Percentiles rank a stretch among this genome's conserved stretches.
phyloP scores from a whole-genome alignment of 2,797 vertebrate species.

The Crenuchus spilurus region DNA sequence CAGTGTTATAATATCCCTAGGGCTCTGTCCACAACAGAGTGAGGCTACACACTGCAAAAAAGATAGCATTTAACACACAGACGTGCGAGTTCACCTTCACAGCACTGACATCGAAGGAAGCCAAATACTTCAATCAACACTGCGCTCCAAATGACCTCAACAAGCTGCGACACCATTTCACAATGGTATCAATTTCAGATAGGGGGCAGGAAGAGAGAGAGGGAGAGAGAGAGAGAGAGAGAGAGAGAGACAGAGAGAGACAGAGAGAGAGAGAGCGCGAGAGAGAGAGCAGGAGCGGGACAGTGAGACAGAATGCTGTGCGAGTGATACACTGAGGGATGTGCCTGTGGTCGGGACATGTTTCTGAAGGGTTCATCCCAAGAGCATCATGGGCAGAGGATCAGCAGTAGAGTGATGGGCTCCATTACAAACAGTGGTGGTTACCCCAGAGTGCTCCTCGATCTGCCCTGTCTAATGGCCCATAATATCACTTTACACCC shows the following conservation, averaged over 20 bases:
- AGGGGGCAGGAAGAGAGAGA: background rate
- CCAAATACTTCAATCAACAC: constrained; percentile 51
- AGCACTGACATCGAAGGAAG: constrained; percentile 35
- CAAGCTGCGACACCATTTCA: constrained; percentile 47
- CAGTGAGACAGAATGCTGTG: background rate
- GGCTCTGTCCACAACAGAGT: constrained; percentile 25
- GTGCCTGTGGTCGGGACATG: constrained; percentile 24
- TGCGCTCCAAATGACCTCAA: constrained; percentile 47
- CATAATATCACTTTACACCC: constrained; percentile 79
- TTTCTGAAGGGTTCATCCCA: constrained; percentile 32
- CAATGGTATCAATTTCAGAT: constrained; percentile 52
- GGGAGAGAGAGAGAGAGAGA: too few relatives aligned
- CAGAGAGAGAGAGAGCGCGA: background rate
- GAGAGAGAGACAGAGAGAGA: too few relatives aligned
- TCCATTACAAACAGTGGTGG: constrained; percentile 73
- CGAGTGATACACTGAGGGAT: constrained; percentile 31
- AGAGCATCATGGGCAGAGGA: constrained; percentile 45
- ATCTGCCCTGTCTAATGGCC: constrained; percentile 74
- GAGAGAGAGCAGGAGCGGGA: background rate
- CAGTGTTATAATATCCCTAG: background rate
- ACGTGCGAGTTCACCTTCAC: constrained; percentile 40
- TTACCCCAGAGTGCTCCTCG: constrained; percentile 72
- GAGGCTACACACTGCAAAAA: constrained; percentile 14
- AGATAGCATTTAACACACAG: constrained; percentile 40
- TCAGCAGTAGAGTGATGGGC: constrained; percentile 57